Evolutionary conservation across 2,113 vertebrate species (phyloP), one percentile per base, ranked within the genome.

Genomic region (Verasper variegatus): DNA sequence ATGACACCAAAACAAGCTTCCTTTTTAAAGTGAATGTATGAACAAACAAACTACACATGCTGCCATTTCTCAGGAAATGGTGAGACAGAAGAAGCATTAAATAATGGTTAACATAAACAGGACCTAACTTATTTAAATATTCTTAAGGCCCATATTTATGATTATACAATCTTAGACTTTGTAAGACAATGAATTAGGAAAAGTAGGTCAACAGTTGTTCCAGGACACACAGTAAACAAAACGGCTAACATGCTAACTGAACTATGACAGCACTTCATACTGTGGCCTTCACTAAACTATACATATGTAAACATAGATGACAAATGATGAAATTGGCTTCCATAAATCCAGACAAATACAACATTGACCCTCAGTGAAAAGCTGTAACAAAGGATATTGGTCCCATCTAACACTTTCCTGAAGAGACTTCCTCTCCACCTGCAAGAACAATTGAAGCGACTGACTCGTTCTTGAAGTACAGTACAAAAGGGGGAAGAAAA

Each of bases 361-460:
- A 7, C 4, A 3, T 6, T 62, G 69, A 73, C 63, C 70, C 64
- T 17, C 47, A 76, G 79, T 74, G 31, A 80, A 55, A 12, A 51
- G n/a, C 35, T 66, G 31, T 57, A 74, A 91, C 88, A 93, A 90
- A 88, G 71, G 61, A 76, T 23, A 69, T 63, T 18, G 51, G 86
- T 86, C 82, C 93, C 74, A 40, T 31, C 23, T 20, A 35, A 5
- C 69, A 79, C 76, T 94, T 94, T 95, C 93, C 93, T 93, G 86
- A 88, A 90, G 86, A 88, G 77, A 74, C 84, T 95, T 94, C 94
- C 94, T 93, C 89, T 89, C 78, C 89, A 92, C 82, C 89, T 93
- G 87, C 88, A 83, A 81, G 83, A 94, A 94, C 92, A 95, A 94
- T 94, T 80, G 86, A 70, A 61, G 63, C 64, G 78, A 80, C 74